Evolutionary conservation across 1,140 invertebrate genomes (phyloP).

Genomic region (Ceratina japonica): DNA sequence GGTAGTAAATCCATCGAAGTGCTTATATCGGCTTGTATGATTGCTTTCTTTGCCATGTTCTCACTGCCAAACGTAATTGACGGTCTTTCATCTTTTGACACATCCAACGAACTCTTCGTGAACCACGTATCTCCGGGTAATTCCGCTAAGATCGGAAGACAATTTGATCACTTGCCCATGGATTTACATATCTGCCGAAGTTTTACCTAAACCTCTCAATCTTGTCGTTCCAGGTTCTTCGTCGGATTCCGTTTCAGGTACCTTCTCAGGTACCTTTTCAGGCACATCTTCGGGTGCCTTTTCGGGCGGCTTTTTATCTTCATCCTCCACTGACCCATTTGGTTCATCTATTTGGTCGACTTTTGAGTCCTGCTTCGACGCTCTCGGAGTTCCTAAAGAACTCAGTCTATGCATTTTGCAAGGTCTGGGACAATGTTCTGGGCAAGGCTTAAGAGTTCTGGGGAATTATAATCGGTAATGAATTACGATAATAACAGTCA

Average conservation of each 20-base stretch:
- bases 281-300: background rate
- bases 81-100: background rate
- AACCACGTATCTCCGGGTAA: background rate
- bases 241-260: background rate
- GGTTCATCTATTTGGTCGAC: background rate
- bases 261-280: background rate
- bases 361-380: too few relatives aligned
- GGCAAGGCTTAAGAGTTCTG: background rate
- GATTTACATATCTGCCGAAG: too few relatives aligned
- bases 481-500: background rate
- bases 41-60: constrained; percentile 9
- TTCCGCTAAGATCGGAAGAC: constrained; percentile 2
- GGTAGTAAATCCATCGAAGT: constrained; percentile 37
- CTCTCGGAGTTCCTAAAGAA: background rate
- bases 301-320: background rate
- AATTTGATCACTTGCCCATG: background rate
- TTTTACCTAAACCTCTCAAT: too few relatives aligned
- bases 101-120: background rate
- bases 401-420: background rate
- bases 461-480: background rate
- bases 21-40: constrained; percentile 20
- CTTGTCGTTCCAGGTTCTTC: too few relatives aligned
- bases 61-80: constrained; percentile 24
- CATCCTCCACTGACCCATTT: too few relatives aligned
- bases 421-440: background rate